Conservation (phyloP, 2,888 invertebrate genomes). For the Pachydiplax longipennis region DNA sequence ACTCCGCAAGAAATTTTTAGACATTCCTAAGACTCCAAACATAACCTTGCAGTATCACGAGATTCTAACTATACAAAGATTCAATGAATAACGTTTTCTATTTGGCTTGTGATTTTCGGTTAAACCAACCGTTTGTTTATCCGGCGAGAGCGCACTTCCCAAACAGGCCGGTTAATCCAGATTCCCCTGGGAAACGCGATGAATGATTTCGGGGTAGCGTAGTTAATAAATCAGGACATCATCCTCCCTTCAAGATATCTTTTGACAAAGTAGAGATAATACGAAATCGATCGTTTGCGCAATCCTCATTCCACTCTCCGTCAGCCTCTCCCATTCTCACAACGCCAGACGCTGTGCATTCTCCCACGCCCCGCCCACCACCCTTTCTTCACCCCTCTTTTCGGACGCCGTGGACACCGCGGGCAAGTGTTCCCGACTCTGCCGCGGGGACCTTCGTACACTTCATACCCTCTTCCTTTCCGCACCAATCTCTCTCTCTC, state of each 20-base stretch:
- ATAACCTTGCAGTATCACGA: too few relatives aligned
- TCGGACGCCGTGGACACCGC: background rate
- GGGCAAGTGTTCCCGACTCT: background rate
- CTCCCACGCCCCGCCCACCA: background rate
- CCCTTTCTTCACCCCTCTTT: background rate
- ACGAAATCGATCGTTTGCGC: background rate
- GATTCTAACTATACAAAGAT: too few relatives aligned
- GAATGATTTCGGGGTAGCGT: too few relatives aligned
- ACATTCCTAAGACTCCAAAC: too few relatives aligned
- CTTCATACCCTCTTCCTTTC: background rate
- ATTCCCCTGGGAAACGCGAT: too few relatives aligned
- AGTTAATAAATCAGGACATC: background rate
- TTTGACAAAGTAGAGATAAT: background rate
- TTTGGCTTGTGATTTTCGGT: too few relatives aligned
- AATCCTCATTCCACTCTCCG: background rate
- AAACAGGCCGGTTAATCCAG: too few relatives aligned
- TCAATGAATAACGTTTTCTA: too few relatives aligned
- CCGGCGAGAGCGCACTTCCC: too few relatives aligned
- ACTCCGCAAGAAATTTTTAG: too few relatives aligned
- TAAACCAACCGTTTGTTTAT: too few relatives aligned
- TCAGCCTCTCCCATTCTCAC: background rate
- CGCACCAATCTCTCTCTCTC: background rate
- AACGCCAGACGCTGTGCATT: background rate
- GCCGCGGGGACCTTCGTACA: background rate
- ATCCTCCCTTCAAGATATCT: background rate